A percentile compares a stretch with the other conserved stretches of the same genome.
These are phyloP conservation scores for Megaceryle alcyon DNA, from an alignment of 2,797 vertebrate genomes.

Conservation along the genomic window DNA sequence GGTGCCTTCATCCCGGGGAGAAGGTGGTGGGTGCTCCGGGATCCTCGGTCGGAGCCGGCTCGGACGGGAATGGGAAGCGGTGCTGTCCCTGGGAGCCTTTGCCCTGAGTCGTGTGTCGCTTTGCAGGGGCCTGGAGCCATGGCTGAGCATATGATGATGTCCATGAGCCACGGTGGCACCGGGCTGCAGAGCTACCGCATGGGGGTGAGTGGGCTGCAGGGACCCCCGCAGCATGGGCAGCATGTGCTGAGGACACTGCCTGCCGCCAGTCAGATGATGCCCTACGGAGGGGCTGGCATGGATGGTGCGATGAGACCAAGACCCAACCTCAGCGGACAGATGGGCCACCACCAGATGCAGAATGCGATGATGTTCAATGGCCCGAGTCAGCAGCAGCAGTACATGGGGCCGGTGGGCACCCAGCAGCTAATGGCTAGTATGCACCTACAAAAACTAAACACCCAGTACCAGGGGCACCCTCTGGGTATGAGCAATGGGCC, in stretches of 20 bases:
- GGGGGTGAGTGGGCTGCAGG: conserved; percentile 87
- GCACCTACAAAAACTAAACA: conserved; percentile 93
- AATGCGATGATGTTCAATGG: conserved; percentile 86
- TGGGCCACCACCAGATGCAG: conserved; percentile 84
- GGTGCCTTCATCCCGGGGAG: neutral
- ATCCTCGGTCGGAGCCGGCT: neutral
- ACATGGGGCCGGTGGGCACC: conserved; percentile 73
- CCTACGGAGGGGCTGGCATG: conserved; percentile 86
- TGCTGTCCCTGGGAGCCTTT: neutral
- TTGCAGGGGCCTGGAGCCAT: conserved; percentile 78
- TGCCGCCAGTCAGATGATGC: conserved; percentile 86
- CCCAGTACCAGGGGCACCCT: conserved; percentile 90
- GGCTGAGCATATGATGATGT: conserved; percentile 96
- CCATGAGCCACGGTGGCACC: conserved; percentile 85
- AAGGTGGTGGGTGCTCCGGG: neutral
- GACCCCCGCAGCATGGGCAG: conserved; percentile 80
- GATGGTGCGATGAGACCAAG: conserved; percentile 86
- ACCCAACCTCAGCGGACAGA: conserved; percentile 81
- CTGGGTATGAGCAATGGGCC: conserved; percentile 83
- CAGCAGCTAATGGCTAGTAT: conserved; percentile 93
- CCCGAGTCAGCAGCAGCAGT: conserved; percentile 79
- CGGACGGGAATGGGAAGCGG: neutral
- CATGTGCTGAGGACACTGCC: conserved; percentile 81
- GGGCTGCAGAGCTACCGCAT: conserved; percentile 90
- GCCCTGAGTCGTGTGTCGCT: neutral